A percentile compares a stretch with the other conserved stretches of the same genome.
Evolutionary conservation across 2,797 vertebrate genomes (phyloP).

Genomic region (Anabas testudineus): DNA sequence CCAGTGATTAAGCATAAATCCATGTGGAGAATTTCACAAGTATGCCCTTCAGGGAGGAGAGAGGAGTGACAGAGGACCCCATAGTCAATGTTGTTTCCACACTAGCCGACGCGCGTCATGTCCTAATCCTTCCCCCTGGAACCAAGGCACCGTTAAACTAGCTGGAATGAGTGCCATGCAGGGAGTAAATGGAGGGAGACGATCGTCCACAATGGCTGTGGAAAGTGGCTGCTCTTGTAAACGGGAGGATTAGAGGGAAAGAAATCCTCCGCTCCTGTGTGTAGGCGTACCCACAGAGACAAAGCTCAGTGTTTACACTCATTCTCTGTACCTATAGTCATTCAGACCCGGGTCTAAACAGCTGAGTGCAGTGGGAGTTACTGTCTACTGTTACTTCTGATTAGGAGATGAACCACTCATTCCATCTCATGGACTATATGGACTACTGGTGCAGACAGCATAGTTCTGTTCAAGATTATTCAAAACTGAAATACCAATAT

Average conservation of each 20-base stretch:
- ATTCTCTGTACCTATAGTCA: constrained; percentile 46
- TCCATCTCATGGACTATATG: too few relatives aligned
- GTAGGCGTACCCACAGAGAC: constrained; percentile 78
- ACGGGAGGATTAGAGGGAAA: constrained; percentile 84
- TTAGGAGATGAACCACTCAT: constrained; percentile 3
- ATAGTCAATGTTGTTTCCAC: constrained; percentile 76
- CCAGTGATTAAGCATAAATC: constrained; percentile 73
- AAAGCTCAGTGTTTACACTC: constrained; percentile 76
- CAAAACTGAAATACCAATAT: background rate
- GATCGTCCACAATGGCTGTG: constrained; percentile 81
- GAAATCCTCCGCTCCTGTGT: constrained; percentile 77
- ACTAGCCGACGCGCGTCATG: constrained; percentile 62
- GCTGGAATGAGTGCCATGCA: constrained; percentile 82
- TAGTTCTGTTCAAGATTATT: background rate
- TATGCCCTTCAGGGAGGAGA: constrained; percentile 73
- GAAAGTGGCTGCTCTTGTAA: constrained; percentile 85
- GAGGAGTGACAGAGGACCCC: constrained; percentile 59
- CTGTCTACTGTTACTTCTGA: too few relatives aligned
- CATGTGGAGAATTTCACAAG: constrained; percentile 69
- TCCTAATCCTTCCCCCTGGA: constrained; percentile 86
- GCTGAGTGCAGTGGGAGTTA: constrained; percentile 16
- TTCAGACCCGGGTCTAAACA: constrained; percentile 41
- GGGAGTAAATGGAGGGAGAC: constrained; percentile 87
- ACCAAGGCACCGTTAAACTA: constrained; percentile 84
- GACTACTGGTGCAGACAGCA: background rate